Percentiles rank a stretch among this genome's conserved stretches.
Conservation (phyloP, 2,888 invertebrate species). For the Hyppa rectilinea region DNA sequence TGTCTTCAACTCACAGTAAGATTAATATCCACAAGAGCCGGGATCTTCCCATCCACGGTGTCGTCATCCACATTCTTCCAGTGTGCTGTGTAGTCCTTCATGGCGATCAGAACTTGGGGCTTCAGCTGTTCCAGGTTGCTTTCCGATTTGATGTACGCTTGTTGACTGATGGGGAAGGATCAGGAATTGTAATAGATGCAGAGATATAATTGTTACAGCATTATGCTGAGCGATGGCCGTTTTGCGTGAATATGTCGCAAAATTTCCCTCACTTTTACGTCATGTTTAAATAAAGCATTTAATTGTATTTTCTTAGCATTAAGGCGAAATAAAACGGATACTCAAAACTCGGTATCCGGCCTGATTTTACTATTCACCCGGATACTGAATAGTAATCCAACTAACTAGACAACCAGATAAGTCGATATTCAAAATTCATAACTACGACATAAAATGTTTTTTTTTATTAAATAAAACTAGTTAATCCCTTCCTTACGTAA, state of each 20-base stretch:
- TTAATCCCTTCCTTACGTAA: no score
- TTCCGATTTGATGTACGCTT: slow-evolving; percentile 85
- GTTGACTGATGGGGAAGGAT: slow-evolving; percentile 75
- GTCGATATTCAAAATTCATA: no score
- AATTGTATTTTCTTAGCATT: no score
- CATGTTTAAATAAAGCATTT: no score
- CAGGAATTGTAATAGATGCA: neutral
- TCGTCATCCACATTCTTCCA: slow-evolving; percentile 85
- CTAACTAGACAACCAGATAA: no score
- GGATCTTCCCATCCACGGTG: slow-evolving; percentile 72
- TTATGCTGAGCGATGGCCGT: no score
- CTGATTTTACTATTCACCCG: neutral
- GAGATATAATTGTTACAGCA: no score
- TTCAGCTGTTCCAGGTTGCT: slow-evolving; percentile 79
- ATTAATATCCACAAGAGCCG: slow-evolving; percentile 86
- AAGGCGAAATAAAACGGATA: no score
- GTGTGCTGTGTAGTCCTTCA: slow-evolving; percentile 86
- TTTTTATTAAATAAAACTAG: no score
- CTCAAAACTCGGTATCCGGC: no score
- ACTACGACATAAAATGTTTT: neutral
- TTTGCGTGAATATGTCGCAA: no score
- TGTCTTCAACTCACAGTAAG: slow-evolving; percentile 82
- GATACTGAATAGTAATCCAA: neutral
- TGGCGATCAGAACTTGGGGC: slow-evolving; percentile 75
- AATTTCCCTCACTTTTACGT: no score